Base-by-base conservation (phyloP, 2,888 invertebrate species). In the Andricus curvator region DNA sequence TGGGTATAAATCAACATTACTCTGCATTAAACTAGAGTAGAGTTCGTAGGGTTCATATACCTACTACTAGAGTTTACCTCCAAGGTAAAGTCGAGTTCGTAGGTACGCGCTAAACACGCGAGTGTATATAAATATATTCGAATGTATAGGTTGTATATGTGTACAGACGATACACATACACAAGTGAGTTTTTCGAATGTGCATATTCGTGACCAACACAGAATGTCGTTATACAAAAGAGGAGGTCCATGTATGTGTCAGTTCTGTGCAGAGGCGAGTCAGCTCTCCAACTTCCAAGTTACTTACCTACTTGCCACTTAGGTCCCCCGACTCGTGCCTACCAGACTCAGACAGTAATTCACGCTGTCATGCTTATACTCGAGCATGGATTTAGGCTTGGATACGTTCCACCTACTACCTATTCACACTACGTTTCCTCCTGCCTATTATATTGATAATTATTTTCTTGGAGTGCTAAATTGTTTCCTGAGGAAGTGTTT, bases 1-100 rank as follows among this genome's bases (percentile, higher is more conserved):
- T 84, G 82, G 79, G 79, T 86, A 88, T 92, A 91, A 92, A 92
- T 92, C 92, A 92, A 90, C 92, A 92, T 92, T 92, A 92, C 90
- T 90, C 90, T 91, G 91, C 90, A 92, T 92, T 92, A 92, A 90
- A 88, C 89, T 88, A 87, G 89, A 91, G 90, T 91, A 87, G 90
- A 91, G 90, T 91, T 92, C 87, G 89, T 87, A 86, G 84, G 83
- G 87, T 85, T 85, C 88, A 85, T 87, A 86, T 84, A 56, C 74
- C 29, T 67, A 67, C 86, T 88, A 87, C 86, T 88, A 86, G 90
- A 90, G 91, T 90, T 90, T 90, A 90, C 89, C 89, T 85, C 86
- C 86, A 87, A 89, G 90, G 90, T 91, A 89, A 88, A 90, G 88
- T 90, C 88, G 84, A 85, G 84, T 85, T 88, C 86, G 89, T 84